These are phyloP conservation scores for Drosophila obscura DNA, from an alignment of 1,140 invertebrate species.

Conservation along the genomic window DNA sequence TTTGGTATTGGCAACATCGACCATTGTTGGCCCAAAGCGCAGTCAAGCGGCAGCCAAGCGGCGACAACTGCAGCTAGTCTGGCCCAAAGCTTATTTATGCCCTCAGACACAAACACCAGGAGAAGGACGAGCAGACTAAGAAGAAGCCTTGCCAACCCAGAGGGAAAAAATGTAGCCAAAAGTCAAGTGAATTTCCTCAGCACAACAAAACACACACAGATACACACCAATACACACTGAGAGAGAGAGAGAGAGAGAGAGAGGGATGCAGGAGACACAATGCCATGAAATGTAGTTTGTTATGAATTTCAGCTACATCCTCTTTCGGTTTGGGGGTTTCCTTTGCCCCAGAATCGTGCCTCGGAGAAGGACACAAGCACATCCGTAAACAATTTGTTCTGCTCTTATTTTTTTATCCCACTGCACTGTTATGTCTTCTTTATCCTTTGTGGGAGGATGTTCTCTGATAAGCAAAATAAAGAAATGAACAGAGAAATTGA, in stretches of 20 bases:
- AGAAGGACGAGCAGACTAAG: constrained; percentile 32
- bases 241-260: constrained; percentile 9
- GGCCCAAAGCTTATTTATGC: constrained; percentile 69
- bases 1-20: constrained; percentile 54
- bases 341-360: constrained; percentile 33
- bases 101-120: constrained; percentile 28
- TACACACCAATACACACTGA: constrained; percentile 6
- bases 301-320: constrained; percentile 78
- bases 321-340: constrained; percentile 51
- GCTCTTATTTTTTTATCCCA: constrained; percentile 58
- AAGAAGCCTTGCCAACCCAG: constrained; percentile 19
- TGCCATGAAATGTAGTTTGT: constrained; percentile 79
- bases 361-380: constrained; percentile 70
- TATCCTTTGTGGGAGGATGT: constrained; percentile 8
- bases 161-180: constrained; percentile 69
- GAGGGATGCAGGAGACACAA: constrained; percentile 39
- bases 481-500: constrained; percentile 70
- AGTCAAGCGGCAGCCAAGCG: constrained; percentile 50
- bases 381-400: constrained; percentile 82
- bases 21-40: constrained; percentile 53
- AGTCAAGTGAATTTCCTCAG: constrained; percentile 79
- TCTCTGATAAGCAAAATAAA: constrained; percentile 76
- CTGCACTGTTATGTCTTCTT: constrained; percentile 48
- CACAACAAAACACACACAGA: constrained; percentile 40
- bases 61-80: constrained; percentile 72